Evolutionary conservation across 2,888 invertebrate genomes (phyloP).

Genomic region (Diaphora mendica): DNA sequence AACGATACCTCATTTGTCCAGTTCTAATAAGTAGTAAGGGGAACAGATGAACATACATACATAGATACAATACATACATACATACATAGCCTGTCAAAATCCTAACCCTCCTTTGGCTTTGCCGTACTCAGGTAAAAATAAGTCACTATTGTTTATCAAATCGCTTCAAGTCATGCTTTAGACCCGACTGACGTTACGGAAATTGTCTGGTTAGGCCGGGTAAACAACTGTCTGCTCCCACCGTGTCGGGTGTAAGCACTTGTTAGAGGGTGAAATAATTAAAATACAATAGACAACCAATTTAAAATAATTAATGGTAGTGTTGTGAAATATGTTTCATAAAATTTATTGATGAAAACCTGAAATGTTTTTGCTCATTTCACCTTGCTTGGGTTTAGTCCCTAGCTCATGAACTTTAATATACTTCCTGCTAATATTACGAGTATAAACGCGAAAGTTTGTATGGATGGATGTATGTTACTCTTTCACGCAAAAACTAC

Average conservation of each 20-base stretch:
- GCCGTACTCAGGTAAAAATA: too few relatives aligned
- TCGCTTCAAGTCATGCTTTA: constrained; percentile 25
- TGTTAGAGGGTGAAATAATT: constrained; percentile 37
- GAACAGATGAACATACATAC: too few relatives aligned
- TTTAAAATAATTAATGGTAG: constrained; percentile 13
- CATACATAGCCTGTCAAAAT: too few relatives aligned
- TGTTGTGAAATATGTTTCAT: constrained; percentile 5
- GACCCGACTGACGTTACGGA: constrained; percentile 42
- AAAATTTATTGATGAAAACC: neutral
- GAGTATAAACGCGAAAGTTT: too few relatives aligned
- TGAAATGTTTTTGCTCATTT: neutral
- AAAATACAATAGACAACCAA: constrained; percentile 26
- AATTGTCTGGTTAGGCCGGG: constrained; percentile 58
- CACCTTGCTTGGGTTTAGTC: neutral
- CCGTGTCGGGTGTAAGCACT: constrained; percentile 37
- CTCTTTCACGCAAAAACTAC: too few relatives aligned
- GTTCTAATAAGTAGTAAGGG: too few relatives aligned
- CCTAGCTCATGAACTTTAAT: neutral
- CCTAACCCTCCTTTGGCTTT: too few relatives aligned
- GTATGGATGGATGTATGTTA: too few relatives aligned
- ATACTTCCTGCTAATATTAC: too few relatives aligned
- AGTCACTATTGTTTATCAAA: neutral
- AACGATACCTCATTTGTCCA: too few relatives aligned
- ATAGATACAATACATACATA: too few relatives aligned
- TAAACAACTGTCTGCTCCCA: constrained; percentile 54